Evolutionary conservation across 2,113 vertebrate species (phyloP), one percentile per base, ranked within the genome.

Genomic region (Aspiorhynchus laticeps): DNA sequence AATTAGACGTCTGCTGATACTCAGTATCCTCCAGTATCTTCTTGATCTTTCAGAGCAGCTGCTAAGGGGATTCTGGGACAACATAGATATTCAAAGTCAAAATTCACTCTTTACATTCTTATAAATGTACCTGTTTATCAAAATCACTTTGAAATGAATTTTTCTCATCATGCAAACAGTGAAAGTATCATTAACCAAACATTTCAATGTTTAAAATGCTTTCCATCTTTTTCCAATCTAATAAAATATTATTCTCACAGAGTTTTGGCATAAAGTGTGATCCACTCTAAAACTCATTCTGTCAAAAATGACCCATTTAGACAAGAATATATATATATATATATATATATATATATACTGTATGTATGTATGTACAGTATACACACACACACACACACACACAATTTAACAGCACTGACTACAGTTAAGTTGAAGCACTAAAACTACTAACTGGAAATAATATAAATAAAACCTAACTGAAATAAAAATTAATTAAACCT

Each of bases 1-100:
- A 89, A 84, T 36, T 63, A 48, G n/a, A 71, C 5, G 76, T 85
- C 63, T 67, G 63, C 28, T 67, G 15, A 76, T 14, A 12, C 65
- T 43, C 73, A n/a, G n/a, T n/a, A n/a, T n/a, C n/a, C n/a, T n/a
- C n/a, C n/a, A 59, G 41, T 11, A 26, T 86, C 43, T 67, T 36
- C 43, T 80, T 48, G 17, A 24, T 31, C 59, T 87, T 31, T 84
- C 31, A 53, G 3, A 56, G 53, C 48, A 81, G 41, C 78, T 41
- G 56, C 53, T n/a, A 31, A 6, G 78, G 78, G 53, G 53, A 79
- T 76, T 76, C 41, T 46, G 41, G 73, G 41, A 48, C 24, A 76
- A 7, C 41, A 46, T 11, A 71, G n/a, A n/a, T n/a, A n/a, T n/a
- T n/a, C n/a, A n/a, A n/a, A n/a, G n/a, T n/a, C n/a, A n/a, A 36